These are phyloP conservation scores for Elachura formosa DNA, from an alignment of 2,113 vertebrate genomes.

Conservation along the genomic window DNA sequence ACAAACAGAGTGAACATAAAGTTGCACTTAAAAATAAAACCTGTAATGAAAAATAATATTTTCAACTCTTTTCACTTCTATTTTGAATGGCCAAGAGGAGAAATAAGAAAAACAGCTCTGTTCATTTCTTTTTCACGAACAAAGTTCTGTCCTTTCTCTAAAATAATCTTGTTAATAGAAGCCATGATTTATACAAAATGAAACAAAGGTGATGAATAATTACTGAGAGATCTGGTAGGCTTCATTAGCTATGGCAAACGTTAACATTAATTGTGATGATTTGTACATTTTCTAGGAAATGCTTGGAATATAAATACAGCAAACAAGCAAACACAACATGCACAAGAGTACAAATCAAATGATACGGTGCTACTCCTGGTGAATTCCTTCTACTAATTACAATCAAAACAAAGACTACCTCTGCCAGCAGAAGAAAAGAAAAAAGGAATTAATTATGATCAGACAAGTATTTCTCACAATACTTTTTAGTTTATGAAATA, in stretches of 20 bases:
- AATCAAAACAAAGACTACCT: not conserved
- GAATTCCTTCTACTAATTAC: not conserved
- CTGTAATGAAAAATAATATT: constrained; percentile 8
- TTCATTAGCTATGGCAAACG: not conserved
- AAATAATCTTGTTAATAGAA: not conserved
- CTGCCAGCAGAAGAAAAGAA: not conserved
- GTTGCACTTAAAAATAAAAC: constrained; percentile 34
- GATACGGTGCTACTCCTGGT: not conserved
- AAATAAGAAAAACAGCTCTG: not conserved
- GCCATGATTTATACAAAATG: not conserved
- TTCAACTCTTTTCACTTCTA: not conserved
- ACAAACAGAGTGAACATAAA: constrained; percentile 20
- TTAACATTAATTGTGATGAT: not conserved
- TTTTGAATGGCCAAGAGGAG: not conserved
- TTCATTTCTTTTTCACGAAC: not conserved
- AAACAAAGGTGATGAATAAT: not conserved
- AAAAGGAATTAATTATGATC: not conserved
- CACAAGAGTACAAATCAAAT: not conserved
- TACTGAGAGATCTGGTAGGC: not conserved
- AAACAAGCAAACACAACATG: not conserved
- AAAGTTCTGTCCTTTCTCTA: not conserved
- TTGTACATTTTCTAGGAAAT: not conserved
- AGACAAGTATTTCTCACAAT: not conserved
- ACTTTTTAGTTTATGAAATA: not conserved
- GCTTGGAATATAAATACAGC: not conserved